Evolutionary conservation across 2,797 vertebrate genomes (phyloP).

Genomic region (Thalassophryne amazonica): DNA sequence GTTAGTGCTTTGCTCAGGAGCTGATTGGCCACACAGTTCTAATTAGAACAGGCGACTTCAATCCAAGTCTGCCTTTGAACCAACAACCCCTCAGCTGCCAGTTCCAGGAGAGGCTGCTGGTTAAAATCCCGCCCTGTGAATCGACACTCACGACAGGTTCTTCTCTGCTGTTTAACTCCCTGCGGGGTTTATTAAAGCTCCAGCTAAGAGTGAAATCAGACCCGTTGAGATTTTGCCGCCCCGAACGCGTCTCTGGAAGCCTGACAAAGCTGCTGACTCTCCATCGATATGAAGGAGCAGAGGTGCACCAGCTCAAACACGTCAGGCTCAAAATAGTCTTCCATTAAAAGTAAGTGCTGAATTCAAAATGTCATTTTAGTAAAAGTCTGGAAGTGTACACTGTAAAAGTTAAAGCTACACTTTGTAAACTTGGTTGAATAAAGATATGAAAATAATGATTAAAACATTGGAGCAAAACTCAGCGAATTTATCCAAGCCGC

Average conservation of each 20-base stretch:
- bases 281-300: constrained; percentile 19
- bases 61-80: constrained; percentile 10
- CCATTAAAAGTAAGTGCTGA: background rate
- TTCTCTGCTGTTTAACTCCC: constrained; percentile 29
- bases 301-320: constrained; percentile 24
- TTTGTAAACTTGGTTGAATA: no score
- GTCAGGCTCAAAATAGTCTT: constrained; percentile 1
- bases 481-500: no score
- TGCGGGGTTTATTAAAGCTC: constrained; percentile 55
- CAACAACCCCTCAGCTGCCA: background rate
- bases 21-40: no score
- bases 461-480: no score
- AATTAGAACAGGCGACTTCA: background rate
- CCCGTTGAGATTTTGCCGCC: constrained; percentile 23
- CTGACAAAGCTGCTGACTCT: constrained; percentile 18
- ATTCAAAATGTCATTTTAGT: no score
- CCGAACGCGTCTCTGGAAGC: background rate
- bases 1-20: no score
- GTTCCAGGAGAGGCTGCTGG: constrained; percentile 4
- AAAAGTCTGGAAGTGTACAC: no score
- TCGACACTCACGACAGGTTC: constrained; percentile 14
- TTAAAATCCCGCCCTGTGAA: constrained; percentile 20
- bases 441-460: no score
- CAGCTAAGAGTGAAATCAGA: constrained; percentile 15
- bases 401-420: no score